Conservation (phyloP, 1,140 invertebrate species). For the Euwallacea similis region DNA sequence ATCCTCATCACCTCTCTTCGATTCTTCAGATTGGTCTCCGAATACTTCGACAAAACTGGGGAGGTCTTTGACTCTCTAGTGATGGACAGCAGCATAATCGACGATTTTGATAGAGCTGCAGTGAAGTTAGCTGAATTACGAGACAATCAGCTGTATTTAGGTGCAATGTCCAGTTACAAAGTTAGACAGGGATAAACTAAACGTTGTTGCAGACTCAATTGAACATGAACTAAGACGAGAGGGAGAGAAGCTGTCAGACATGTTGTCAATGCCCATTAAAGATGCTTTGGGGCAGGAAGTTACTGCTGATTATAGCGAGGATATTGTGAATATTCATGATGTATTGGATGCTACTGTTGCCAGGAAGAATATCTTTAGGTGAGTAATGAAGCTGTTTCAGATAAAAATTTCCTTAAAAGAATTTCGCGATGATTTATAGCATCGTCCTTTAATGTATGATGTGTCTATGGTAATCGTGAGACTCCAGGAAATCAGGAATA, state of each 20-base stretch:
- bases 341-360: slow-evolving; percentile 67
- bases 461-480: no score
- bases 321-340: slow-evolving; percentile 71
- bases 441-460: no score
- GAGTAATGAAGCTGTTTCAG: neutral
- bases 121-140: slow-evolving; percentile 62
- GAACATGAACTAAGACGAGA: slow-evolving; percentile 71
- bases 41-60: slow-evolving; percentile 69
- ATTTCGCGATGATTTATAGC: no score
- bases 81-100: slow-evolving; percentile 61
- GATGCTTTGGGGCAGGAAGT: slow-evolving; percentile 76
- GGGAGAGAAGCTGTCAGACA: slow-evolving; percentile 77
- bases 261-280: slow-evolving; percentile 78
- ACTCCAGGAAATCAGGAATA: no score
- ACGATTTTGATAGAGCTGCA: slow-evolving; percentile 60
- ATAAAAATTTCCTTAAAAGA: no score
- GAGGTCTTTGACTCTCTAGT: slow-evolving; percentile 69
- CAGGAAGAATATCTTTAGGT: slow-evolving; percentile 63
- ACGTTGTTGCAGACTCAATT: slow-evolving; percentile 44
- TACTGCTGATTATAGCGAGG: slow-evolving; percentile 69
- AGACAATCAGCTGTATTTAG: slow-evolving; percentile 58
- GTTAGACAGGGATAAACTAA: slow-evolving; percentile 28
- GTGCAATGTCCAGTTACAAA: slow-evolving; percentile 45
- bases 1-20: slow-evolving; percentile 74
- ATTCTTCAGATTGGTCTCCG: slow-evolving; percentile 75